Base-by-base conservation (phyloP, 2,888 invertebrate species). In the Acanthacorydalis orientalis region DNA sequence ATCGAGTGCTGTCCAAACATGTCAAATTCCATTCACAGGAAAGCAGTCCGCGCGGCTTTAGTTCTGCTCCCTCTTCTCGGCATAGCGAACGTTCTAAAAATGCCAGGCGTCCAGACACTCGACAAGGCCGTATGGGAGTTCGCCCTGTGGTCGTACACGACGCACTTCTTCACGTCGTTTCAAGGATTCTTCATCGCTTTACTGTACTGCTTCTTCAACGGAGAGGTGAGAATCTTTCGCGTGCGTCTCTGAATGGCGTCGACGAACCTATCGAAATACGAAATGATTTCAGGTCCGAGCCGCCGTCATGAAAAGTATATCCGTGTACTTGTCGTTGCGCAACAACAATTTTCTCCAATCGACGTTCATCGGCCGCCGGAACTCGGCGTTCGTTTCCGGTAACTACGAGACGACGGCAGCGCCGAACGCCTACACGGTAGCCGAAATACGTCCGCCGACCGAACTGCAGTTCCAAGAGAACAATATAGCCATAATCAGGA, bases 161-260 rank as follows among this genome's bases (percentile, higher is more conserved):
- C 86, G 1, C 81, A 88, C 59, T 83, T 85, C 59, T 68, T 89
- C 43, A 77, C 78, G n/a, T 84, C 88, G 0, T 88, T 87, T 60
- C 87, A 89, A 65, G 89, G 89, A 33, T 76, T 84, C 54, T 82
- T 88, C 60, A 78, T 89, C 43, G 79, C 86, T 0, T 70, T 80
- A 9, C 70, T 88, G 43, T 89, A 88, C 62, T 90, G 89, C 59
- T 87, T 89, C 60, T 64, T 80, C 45, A 89, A 89, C 57, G 81
- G 79, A 52, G 89, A 90, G 78, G 89, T 88, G 63, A 64, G 64
- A 57, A 39, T 12, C n/a, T 44, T 33, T 4, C 14, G 31, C n/a
- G n/a, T n/a, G n/a, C n/a, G n/a, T n/a, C n/a, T n/a, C n/a, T n/a
- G n/a, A n/a, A n/a, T n/a, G n/a, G n/a, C n/a, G n/a, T n/a, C n/a